Percentiles rank a stretch among this genome's conserved stretches.
Conservation (phyloP, 2,113 vertebrate species). For the Charina bottae region DNA sequence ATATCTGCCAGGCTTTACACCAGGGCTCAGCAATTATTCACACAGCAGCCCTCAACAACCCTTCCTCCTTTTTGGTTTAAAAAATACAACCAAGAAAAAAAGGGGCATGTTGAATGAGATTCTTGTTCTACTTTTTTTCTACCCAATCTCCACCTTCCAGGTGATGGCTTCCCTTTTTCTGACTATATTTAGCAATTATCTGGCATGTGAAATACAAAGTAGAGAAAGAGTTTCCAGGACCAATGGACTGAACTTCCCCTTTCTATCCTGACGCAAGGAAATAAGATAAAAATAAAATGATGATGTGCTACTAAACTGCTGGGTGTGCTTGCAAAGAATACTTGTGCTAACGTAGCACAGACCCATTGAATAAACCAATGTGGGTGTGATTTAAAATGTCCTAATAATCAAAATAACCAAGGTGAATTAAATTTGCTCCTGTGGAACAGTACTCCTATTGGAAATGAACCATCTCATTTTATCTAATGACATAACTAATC, state of each 20-base stretch:
- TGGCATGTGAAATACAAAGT: slow-evolving; percentile 50
- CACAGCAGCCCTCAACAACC: background rate
- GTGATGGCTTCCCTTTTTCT: slow-evolving; percentile 59
- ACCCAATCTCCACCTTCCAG: slow-evolving; percentile 34
- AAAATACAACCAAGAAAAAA: background rate
- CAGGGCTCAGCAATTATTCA: background rate
- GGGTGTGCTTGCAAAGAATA: background rate
- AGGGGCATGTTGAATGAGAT: background rate
- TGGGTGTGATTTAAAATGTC: background rate
- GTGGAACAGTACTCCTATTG: background rate
- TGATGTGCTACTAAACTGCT: background rate
- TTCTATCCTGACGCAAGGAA: slow-evolving; percentile 43
- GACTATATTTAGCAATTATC: slow-evolving; percentile 53
- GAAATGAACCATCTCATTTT: background rate
- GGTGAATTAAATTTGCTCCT: background rate
- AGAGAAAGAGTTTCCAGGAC: slow-evolving; percentile 64
- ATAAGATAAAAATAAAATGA: slow-evolving; percentile 6
- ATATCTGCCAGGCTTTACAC: background rate
- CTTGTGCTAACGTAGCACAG: background rate
- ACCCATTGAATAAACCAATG: background rate
- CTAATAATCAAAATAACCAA: background rate
- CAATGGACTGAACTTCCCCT: slow-evolving; percentile 52
- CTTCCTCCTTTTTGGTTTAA: background rate
- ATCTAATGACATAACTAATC: background rate
- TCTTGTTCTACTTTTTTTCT: background rate